These are phyloP conservation scores for Calidris pugnax DNA, from an alignment of 2,113 vertebrate genomes.

Conservation along the genomic window DNA sequence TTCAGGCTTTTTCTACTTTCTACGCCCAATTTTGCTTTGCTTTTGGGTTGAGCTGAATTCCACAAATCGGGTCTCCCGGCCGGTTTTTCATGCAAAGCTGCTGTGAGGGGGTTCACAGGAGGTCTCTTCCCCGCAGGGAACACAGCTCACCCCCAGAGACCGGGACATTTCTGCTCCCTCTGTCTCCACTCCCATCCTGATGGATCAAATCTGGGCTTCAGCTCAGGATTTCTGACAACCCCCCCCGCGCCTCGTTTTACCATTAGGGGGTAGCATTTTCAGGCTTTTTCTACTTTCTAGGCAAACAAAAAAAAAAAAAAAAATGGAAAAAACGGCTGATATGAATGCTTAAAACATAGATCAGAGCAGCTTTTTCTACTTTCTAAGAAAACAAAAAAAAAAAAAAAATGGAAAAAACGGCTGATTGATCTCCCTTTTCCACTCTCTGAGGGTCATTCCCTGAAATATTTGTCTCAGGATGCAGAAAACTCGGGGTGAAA, in stretches of 20 bases:
- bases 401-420: not conserved
- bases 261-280: constrained; percentile 42
- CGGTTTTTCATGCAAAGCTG: accelerated
- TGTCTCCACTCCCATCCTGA: not conserved
- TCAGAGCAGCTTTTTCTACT: too few relatives aligned
- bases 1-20: constrained; percentile 38
- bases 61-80: not conserved
- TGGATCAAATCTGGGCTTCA: not conserved
- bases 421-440: not conserved
- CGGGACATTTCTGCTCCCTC: accelerated
- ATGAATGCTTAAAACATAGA: too few relatives aligned
- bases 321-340: too few relatives aligned
- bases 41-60: not conserved
- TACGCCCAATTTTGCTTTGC: accelerated
- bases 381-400: not conserved
- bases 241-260: not conserved
- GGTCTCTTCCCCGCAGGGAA: not conserved
- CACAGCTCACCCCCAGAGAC: not conserved
- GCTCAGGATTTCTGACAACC: not conserved
- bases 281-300: constrained; percentile 28
- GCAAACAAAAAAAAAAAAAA: too few relatives aligned
- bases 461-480: not conserved
- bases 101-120: not conserved
- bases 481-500: not conserved
- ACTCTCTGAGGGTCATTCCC: not conserved